A percentile compares a stretch with the other conserved stretches of the same genome.
These are phyloP conservation scores for Rallus limicola DNA, from an alignment of 2,113 vertebrate genomes.

Conservation along the genomic window DNA sequence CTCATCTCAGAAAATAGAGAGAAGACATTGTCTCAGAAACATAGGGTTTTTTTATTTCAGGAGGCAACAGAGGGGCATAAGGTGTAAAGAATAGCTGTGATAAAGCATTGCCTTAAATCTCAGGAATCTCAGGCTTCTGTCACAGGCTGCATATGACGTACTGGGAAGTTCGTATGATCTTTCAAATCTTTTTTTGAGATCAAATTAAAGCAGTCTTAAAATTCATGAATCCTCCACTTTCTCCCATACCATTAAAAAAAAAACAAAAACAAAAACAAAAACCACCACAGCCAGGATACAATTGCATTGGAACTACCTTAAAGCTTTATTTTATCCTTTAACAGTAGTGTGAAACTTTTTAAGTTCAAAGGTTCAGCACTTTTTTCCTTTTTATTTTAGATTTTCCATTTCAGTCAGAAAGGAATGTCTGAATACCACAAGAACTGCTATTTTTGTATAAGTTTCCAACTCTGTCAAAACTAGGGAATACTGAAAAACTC, in stretches of 20 bases:
- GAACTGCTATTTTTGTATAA: not conserved
- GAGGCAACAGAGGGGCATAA: not conserved
- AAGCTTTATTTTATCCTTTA: not conserved
- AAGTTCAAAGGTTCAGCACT: not conserved
- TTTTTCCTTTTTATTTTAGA: not conserved
- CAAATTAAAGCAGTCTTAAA: not conserved
- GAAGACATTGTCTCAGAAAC: not conserved
- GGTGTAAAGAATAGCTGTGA: not conserved
- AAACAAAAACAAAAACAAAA: not conserved
- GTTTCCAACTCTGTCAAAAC: not conserved
- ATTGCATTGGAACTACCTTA: not conserved
- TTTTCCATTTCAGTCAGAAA: constrained; percentile 14
- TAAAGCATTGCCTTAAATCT: not conserved
- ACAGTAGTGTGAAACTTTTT: not conserved
- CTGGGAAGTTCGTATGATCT: not conserved
- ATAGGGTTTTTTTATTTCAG: not conserved
- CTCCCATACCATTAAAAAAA: not conserved
- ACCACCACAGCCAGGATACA: not conserved
- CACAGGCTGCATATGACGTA: not conserved
- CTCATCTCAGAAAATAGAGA: not conserved
- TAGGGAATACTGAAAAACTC: not conserved
- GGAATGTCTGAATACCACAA: not conserved
- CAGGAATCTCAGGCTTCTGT: not conserved
- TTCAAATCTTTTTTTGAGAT: not conserved
- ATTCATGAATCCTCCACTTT: not conserved